Conservation (phyloP, 2,113 vertebrate species). For the Vireo altiloquus region DNA sequence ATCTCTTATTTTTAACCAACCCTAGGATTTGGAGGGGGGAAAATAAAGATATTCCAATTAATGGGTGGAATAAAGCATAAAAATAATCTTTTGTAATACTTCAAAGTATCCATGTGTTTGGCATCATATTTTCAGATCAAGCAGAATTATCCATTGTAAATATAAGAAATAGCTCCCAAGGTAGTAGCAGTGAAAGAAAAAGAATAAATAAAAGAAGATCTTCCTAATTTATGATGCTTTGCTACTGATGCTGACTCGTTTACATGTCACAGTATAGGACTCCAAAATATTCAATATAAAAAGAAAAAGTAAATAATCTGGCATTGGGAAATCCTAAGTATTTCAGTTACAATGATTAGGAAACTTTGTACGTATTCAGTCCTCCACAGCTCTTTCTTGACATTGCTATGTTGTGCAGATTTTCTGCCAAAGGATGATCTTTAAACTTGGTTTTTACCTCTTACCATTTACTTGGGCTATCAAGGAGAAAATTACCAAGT, state of each 20-base stretch:
- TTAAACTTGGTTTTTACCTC: not conserved
- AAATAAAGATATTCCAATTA: not conserved
- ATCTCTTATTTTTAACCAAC: not conserved
- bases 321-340: not conserved
- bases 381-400: not conserved
- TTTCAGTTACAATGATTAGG: not conserved
- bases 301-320: not conserved
- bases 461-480: not conserved
- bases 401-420: not conserved
- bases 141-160: not conserved
- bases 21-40: not conserved
- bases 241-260: not conserved
- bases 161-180: not conserved
- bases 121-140: not conserved
- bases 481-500: fast-evolving
- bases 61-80: not conserved
- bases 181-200: not conserved
- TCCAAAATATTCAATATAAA: not conserved
- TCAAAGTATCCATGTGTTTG: not conserved
- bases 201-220: not conserved
- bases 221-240: not conserved
- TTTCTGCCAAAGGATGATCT: not conserved
- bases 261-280: not conserved
- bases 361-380: not conserved
- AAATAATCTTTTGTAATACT: not conserved